A percentile compares a stretch with the other conserved stretches of the same genome.
Conservation (phyloP, 2,797 vertebrate species). For the Hypotaenidia okinawae region DNA sequence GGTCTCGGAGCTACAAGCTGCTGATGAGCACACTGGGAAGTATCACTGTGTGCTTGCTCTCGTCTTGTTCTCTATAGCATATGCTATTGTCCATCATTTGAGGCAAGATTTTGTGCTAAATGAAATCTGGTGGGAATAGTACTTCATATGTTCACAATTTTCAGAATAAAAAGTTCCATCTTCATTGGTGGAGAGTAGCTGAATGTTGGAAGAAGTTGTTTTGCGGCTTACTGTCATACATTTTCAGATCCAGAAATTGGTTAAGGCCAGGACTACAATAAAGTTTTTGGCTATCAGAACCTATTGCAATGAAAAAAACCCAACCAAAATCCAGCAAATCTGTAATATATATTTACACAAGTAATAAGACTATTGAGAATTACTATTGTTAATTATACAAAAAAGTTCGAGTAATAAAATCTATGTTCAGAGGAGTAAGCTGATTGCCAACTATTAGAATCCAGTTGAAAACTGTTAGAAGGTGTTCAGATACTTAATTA, state of each 20-base stretch:
- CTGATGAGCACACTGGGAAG: slow-evolving; percentile 26
- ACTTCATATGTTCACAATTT: slow-evolving; percentile 24
- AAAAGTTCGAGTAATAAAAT: neutral
- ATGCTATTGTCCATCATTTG: neutral
- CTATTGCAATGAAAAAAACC: neutral
- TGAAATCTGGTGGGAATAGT: slow-evolving; percentile 1
- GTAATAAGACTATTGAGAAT: neutral
- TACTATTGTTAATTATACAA: neutral
- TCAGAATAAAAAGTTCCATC: neutral
- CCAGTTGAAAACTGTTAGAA: neutral
- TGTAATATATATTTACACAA: neutral
- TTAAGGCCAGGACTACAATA: neutral
- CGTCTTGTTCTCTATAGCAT: neutral
- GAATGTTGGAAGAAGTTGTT: neutral
- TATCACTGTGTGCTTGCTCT: neutral
- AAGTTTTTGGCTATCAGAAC: neutral
- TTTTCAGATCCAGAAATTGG: neutral
- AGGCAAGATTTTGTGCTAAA: neutral
- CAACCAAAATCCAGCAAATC: neutral
- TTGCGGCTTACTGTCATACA: neutral
- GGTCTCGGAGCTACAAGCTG: neutral
- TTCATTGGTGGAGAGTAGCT: slow-evolving; percentile 7
- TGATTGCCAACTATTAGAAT: neutral
- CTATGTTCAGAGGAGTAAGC: neutral
- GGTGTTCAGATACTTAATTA: neutral